Conservation (phyloP, 2,888 invertebrate species). For the Limnephilus rhombicus region DNA sequence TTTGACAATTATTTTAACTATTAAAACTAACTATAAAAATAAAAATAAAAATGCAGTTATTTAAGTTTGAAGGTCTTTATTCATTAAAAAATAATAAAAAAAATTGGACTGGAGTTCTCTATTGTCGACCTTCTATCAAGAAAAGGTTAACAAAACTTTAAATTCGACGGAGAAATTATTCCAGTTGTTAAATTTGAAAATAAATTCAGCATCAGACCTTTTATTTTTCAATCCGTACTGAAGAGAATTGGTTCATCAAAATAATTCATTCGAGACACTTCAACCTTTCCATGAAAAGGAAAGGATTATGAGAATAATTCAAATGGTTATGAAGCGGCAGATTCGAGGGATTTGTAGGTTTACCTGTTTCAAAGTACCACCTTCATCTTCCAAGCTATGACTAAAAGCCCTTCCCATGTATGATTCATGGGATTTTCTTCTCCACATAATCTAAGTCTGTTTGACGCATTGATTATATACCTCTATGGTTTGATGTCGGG, state of each 20-base stretch:
- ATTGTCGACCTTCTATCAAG: too few relatives aligned
- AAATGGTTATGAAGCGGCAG: not conserved
- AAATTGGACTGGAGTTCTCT: too few relatives aligned
- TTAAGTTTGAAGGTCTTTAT: too few relatives aligned
- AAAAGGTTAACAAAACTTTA: not conserved
- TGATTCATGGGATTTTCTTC: not conserved
- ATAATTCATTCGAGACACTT: not conserved
- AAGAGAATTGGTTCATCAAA: not conserved
- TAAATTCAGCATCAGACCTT: not conserved
- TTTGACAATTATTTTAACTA: too few relatives aligned
- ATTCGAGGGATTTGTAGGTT: not conserved
- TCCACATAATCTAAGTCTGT: not conserved
- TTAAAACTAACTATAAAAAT: too few relatives aligned
- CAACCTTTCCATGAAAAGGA: not conserved
- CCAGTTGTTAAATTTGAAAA: not conserved
- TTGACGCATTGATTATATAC: not conserved
- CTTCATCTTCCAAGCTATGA: not conserved
- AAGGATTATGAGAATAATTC: not conserved
- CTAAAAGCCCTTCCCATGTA: not conserved
- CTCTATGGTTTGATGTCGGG: not conserved
- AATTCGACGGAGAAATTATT: not conserved
- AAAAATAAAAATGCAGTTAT: too few relatives aligned
- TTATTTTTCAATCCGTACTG: not conserved
- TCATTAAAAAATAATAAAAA: too few relatives aligned
- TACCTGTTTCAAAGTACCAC: not conserved